These are phyloP conservation scores for Leptocoma aspasia DNA, from an alignment of 2,113 vertebrate species.

Conservation along the genomic window DNA sequence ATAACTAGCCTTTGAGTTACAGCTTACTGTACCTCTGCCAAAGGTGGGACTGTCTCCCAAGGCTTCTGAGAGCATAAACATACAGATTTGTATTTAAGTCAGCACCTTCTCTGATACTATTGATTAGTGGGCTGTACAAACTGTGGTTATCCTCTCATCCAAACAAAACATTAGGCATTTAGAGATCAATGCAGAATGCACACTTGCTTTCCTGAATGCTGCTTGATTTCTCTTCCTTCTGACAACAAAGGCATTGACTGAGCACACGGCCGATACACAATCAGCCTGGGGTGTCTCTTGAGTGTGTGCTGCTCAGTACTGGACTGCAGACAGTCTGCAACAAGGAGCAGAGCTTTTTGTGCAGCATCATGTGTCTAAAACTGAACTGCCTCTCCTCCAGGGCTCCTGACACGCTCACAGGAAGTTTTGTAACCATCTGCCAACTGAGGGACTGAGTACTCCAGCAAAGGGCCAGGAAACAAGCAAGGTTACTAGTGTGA, in stretches of 20 bases:
- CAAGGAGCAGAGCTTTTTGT: not conserved
- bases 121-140: not conserved
- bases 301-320: not conserved
- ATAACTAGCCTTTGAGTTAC: slow-evolving; percentile 5
- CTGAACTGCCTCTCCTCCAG: not conserved
- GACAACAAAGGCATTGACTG: not conserved
- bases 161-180: not conserved
- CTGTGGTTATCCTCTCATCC: not conserved
- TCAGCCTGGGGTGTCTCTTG: not conserved
- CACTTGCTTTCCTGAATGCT: not conserved
- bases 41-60: not conserved
- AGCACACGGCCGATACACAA: not conserved
- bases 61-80: not conserved
- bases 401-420: not conserved
- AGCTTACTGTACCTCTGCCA: not conserved
- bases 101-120: not conserved
- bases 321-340: not conserved
- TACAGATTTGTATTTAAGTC: slow-evolving; percentile 13
- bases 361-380: not conserved
- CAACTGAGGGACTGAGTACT: not conserved
- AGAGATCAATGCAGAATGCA: not conserved
- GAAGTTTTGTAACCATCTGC: not conserved
- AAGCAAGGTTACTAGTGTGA: not conserved
- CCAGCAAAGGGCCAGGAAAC: not conserved
- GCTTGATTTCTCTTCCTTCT: not conserved